Conservation (phyloP, 2,888 invertebrate species). For the Neoaliturus tenellus region DNA sequence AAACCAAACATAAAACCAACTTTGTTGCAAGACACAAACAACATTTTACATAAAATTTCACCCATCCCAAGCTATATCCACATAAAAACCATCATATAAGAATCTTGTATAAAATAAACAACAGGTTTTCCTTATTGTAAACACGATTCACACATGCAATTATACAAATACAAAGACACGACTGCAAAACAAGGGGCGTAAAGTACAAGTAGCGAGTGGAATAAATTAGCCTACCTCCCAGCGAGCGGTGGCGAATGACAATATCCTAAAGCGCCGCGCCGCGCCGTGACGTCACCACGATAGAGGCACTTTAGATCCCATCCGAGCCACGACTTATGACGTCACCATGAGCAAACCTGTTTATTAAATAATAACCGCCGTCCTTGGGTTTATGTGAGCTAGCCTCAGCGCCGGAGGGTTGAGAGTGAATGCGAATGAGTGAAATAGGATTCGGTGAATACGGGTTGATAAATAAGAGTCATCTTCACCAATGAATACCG, state of each 20-base stretch:
- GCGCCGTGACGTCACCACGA: neutral
- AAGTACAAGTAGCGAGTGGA: neutral
- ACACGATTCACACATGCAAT: neutral
- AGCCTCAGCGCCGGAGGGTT: neutral
- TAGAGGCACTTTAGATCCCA: neutral
- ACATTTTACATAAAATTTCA: no score
- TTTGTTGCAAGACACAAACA: no score
- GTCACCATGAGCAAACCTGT: neutral
- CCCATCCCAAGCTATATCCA: no score
- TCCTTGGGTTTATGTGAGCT: neutral
- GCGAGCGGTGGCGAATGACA: neutral
- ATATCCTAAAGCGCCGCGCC: neutral
- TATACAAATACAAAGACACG: neutral
- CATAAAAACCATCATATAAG: no score
- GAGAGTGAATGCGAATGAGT: neutral
- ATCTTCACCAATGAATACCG: no score
- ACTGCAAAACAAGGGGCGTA: neutral
- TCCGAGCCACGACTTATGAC: neutral
- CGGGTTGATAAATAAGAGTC: no score
- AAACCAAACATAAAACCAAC: no score
- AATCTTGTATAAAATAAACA: no score
- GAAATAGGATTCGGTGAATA: no score
- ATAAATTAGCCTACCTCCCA: neutral
- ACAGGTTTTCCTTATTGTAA: neutral
- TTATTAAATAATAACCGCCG: neutral